phyloP scores from a whole-genome alignment of 2,888 invertebrate genomes.

The Criorhina ranunculi region DNA sequence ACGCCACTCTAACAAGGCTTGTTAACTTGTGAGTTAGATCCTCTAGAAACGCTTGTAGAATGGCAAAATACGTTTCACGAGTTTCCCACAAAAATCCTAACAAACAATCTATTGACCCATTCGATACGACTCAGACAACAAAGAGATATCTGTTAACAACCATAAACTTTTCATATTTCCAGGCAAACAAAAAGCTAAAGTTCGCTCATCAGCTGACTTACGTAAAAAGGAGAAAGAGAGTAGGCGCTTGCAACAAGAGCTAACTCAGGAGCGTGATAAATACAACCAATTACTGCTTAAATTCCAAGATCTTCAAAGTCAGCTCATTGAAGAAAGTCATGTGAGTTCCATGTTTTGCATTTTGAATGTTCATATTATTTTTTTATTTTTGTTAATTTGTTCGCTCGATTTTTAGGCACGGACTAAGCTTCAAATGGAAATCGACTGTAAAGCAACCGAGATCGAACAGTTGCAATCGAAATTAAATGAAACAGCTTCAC shows the following conservation, averaged over 20 bases:
- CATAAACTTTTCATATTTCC: slow-evolving; percentile 79
- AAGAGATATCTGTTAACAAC: background rate
- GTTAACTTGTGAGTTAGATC: too few relatives aligned
- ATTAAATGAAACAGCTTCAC: slow-evolving; percentile 94
- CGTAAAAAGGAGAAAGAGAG: slow-evolving; percentile 97
- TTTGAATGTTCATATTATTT: background rate
- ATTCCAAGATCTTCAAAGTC: slow-evolving; percentile 94
- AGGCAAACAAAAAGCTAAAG: slow-evolving; percentile 92
- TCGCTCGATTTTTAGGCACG: slow-evolving; percentile 83
- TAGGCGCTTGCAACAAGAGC: slow-evolving; percentile 96
- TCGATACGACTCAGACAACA: too few relatives aligned
- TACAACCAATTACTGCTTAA: slow-evolving; percentile 94
- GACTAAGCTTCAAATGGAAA: slow-evolving; percentile 95
- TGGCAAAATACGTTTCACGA: too few relatives aligned
- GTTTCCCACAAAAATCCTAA: too few relatives aligned
- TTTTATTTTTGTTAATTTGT: background rate
- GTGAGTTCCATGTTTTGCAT: slow-evolving; percentile 81
- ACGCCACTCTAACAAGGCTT: too few relatives aligned
- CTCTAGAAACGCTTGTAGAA: too few relatives aligned
- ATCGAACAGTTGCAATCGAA: slow-evolving; percentile 96
- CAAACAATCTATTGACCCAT: too few relatives aligned
- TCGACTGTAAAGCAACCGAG: slow-evolving; percentile 98
- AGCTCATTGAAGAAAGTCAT: slow-evolving; percentile 92
- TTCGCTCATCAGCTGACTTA: slow-evolving; percentile 90
- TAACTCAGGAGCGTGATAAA: slow-evolving; percentile 97